Base-by-base conservation (phyloP, 2,113 vertebrate species). In the Mola mola region DNA sequence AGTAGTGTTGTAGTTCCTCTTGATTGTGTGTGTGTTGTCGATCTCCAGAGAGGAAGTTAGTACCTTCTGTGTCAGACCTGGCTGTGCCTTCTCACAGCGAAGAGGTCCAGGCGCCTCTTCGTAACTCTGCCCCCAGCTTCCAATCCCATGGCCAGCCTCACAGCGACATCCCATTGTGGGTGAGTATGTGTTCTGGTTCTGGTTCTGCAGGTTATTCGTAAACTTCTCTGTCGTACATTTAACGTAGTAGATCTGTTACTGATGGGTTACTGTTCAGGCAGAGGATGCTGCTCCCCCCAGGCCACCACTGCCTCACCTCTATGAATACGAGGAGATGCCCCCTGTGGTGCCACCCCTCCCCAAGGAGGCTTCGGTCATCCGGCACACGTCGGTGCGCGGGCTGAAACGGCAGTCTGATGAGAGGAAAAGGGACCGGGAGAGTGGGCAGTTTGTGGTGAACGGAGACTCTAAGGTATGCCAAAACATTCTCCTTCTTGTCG, bases 351-450 rank as follows among this genome's bases (percentile, higher is more conserved):
- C 96, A 0, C 97, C 97, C 7, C 94, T 98, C 26, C 97, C 96
- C 0, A 93, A 83, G 59, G 97, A 98, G 85, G 91, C 96, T 21
- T 94, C 94, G 2, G 91, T 95, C 86, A 95, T 97, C 88, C 93
- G 97, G 41, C 97, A 98, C 79, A 97, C 91, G 0, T 98, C 97
- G 0, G 97, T 99, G 70, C 91, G 97, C 2, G 97, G 96, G 40
- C 93, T 98, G 19, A 99, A 98, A 68, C 93, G 97, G 2, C 97
- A 99, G 71, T 99, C 97, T 0, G 96, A 98, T 0, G 97, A 96
- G 87, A 94, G 96, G 84, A 97, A 95, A 84, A 84, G 95, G 69
- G 97, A 98, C 85, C 80, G 95, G 40, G 97, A 98, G 48, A 83
- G 91, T 0, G 95, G 94, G 3, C 93, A 94, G 75, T 95, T 84